These are phyloP conservation scores for Acrossocheilus wenchowensis DNA, from an alignment of 2,797 vertebrate species.

Conservation along the genomic window DNA sequence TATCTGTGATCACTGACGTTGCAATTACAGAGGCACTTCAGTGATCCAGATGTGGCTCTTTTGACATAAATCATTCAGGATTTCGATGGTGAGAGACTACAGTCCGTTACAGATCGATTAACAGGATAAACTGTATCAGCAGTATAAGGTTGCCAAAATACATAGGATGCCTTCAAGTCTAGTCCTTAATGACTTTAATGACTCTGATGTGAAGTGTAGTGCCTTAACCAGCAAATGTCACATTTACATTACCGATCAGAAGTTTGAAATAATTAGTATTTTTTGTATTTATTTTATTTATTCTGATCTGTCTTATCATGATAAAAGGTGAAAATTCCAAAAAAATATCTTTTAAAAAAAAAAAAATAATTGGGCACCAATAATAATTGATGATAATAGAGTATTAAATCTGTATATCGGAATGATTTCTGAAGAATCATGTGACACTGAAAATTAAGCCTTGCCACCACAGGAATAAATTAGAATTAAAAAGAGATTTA, in stretches of 20 bases:
- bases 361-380: neutral
- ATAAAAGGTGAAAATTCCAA: too few relatives aligned
- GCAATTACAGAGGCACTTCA: constrained; percentile 49
- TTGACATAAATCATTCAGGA: constrained; percentile 42
- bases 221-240: neutral
- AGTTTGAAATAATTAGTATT: neutral
- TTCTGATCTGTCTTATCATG: too few relatives aligned
- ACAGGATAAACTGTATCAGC: constrained; percentile 9
- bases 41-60: constrained; percentile 24
- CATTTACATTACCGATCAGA: neutral
- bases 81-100: constrained; percentile 34
- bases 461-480: neutral
- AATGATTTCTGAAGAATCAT: neutral
- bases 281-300: too few relatives aligned
- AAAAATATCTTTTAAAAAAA: too few relatives aligned
- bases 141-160: neutral
- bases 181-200: neutral
- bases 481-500: neutral
- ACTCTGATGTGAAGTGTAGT: neutral
- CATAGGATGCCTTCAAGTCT: constrained; percentile 10
- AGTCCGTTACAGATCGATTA: constrained; percentile 27
- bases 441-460: neutral
- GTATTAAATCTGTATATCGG: neutral
- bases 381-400: neutral
- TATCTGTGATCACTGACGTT: constrained; percentile 44